Base-by-base conservation (phyloP, 2,888 invertebrate species). In the Polydrusus tereticollis region DNA sequence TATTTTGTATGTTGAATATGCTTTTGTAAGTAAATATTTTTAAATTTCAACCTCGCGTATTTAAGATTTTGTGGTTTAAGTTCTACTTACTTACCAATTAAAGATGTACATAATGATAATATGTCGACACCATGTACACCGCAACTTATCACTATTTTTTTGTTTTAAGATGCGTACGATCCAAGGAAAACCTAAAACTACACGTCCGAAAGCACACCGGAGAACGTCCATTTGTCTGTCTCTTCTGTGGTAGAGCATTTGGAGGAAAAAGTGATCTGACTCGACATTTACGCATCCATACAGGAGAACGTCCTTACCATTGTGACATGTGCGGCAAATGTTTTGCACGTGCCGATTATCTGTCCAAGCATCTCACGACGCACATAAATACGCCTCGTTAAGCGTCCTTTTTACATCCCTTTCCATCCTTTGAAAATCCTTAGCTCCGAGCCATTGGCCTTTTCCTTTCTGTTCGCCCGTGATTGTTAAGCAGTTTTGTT, bases 251-350 rank as follows among this genome's bases (percentile, higher is more conserved):
- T 0, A 88, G 95, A 23, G 95, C 95, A 20, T 95, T 95, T 81
- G 95, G 95, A 3, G 95, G 95, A 23, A 95, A 95, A 85, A 94
- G 94, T 82, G 95, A 95, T 83, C 86, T 95, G 78, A 95, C 95
- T 16, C 91, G 95, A 26, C 95, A 95, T 84, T 87, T 95, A 76
- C 90, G 95, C 77, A 95, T 95, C 77, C 95, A 95, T 84, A 95
- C 95, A 10, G 95, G 95, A 41, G 95, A 95, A 86, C 88, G 95
- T 73, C 95, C 95, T 33, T 96, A 95, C 86, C 95, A 95, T 84
- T 96, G 95, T 87, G 95, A 95, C 85, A 94, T 95, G 85, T 96
- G 95, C 86, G 95, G 95, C 77, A 95, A 95, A 86, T 95, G 95
- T 85, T 96, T 96, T 86, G 95, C 95, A 23, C 89, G 95, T 62